phyloP scores from a whole-genome alignment of 1,140 invertebrate genomes.

The Oedothorax gibbosus region DNA sequence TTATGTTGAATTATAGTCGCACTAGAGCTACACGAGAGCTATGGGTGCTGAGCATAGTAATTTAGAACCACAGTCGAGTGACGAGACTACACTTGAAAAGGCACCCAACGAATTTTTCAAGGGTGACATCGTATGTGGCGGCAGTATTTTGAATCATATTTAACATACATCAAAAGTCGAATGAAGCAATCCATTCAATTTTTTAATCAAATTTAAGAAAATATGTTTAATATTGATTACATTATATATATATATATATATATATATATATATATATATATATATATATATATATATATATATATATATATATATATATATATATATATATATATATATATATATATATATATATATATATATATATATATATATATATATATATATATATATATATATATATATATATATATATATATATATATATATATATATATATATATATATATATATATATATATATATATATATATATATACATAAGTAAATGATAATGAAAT shows the following conservation, averaged over 20 bases:
- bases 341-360: background rate
- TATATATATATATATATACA: slow-evolving; percentile 1
- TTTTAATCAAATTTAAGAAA: no score
- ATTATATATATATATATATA: slow-evolving; percentile 4
- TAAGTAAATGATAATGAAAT: background rate
- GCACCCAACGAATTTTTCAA: no score
- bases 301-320: background rate
- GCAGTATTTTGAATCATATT: no score
- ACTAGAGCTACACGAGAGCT: no score
- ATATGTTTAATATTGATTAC: no score
- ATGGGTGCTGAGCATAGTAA: no score
- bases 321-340: background rate
- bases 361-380: slow-evolving; percentile 2
- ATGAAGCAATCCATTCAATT: no score
- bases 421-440: background rate
- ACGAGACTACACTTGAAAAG: no score
- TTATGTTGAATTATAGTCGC: no score
- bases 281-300: slow-evolving; percentile 4
- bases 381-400: background rate
- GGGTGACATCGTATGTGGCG: no score
- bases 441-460: background rate
- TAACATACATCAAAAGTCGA: no score
- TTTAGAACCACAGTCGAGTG: no score
- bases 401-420: slow-evolving; percentile 2
- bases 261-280: slow-evolving; percentile 2